phyloP scores from a whole-genome alignment of 2,113 vertebrate species.

The Typhlomys cinereus region DNA sequence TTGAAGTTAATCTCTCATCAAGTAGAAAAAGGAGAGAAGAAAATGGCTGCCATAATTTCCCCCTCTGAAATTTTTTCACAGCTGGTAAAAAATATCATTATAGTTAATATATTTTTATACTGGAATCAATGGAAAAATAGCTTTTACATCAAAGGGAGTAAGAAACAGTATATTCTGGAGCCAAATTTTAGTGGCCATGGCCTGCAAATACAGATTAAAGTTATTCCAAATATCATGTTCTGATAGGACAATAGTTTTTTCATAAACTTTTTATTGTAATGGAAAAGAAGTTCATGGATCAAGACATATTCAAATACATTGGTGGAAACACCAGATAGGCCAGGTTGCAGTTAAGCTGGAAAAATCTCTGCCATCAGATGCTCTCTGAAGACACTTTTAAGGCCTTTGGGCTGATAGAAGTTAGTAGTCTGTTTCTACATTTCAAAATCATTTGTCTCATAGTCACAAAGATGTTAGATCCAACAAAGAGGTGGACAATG shows the following conservation, averaged over 20 bases:
- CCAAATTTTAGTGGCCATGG: neutral
- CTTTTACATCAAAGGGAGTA: neutral
- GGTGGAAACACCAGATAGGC: neutral
- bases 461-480: neutral
- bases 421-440: too few relatives aligned
- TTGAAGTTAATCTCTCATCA: neutral
- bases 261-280: neutral
- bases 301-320: neutral
- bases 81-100: too few relatives aligned
- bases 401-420: neutral
- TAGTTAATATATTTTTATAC: too few relatives aligned
- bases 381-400: neutral
- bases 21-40: neutral
- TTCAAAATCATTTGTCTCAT: neutral
- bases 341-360: too few relatives aligned
- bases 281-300: neutral
- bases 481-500: neutral
- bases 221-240: neutral
- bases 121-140: neutral
- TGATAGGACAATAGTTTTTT: neutral
- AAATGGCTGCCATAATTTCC: neutral
- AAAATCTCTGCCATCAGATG: neutral
- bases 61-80: too few relatives aligned
- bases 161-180: neutral
- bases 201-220: neutral